A percentile compares a stretch with the other conserved stretches of the same genome.
Evolutionary conservation across 2,797 vertebrate genomes (phyloP).

Genomic region (Potorous gilbertii): DNA sequence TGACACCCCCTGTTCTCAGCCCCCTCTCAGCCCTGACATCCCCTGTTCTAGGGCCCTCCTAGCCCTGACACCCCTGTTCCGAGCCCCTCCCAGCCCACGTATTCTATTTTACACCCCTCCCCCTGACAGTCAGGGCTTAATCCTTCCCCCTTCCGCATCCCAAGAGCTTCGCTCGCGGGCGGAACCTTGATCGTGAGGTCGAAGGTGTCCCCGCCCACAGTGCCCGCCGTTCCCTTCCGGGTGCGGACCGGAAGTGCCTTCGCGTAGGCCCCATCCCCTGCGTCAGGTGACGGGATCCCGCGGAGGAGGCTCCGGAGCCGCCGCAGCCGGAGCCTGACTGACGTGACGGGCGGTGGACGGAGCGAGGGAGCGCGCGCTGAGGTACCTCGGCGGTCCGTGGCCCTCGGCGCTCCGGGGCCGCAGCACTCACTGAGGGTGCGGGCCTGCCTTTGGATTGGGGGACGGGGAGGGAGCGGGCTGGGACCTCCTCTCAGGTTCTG

Average conservation of each 20-base stretch:
- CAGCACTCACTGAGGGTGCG: background rate
- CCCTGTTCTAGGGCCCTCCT: too few species aligned
- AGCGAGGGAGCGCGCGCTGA: background rate
- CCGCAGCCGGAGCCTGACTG: background rate
- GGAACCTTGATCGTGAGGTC: conserved; percentile 39
- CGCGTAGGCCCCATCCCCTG: background rate
- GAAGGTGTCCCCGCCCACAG: conserved; percentile 43
- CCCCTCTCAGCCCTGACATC: fast-evolving
- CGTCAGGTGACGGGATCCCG: conserved; percentile 68
- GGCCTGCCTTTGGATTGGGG: background rate
- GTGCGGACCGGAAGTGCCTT: conserved; percentile 64
- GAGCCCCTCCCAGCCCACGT: too few species aligned
- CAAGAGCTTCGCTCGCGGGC: background rate
- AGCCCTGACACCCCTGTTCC: too few species aligned
- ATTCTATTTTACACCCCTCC: too few species aligned
- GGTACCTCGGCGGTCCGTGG: background rate
- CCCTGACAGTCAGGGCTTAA: too few species aligned
- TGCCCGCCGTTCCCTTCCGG: conserved; percentile 74
- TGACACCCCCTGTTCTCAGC: too few species aligned
- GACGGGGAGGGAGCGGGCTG: background rate
- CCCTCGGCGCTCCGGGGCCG: background rate
- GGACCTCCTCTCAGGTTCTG: background rate
- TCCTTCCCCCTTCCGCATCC: background rate
- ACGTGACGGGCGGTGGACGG: fast-evolving
- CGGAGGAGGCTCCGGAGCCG: conserved; percentile 37